A percentile compares a stretch with the other conserved stretches of the same genome.
Conservation (phyloP, 2,888 invertebrate species). For the Morpho deidamia region DNA sequence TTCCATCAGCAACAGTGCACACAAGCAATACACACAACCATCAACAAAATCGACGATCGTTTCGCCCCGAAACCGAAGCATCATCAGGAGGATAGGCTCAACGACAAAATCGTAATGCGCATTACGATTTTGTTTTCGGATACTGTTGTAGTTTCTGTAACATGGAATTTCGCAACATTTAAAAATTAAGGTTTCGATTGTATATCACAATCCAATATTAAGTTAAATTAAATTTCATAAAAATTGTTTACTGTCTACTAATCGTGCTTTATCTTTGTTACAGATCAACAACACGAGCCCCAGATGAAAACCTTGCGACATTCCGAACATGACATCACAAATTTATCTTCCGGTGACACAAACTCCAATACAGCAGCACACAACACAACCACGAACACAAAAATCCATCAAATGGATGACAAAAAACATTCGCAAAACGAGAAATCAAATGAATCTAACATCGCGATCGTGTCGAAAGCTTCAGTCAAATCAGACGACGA, state of each 20-base stretch:
- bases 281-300: constrained; percentile 51
- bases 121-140: too few relatives aligned
- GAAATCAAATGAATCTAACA: constrained; percentile 24
- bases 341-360: constrained; percentile 48
- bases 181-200: too few relatives aligned
- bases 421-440: constrained; percentile 27
- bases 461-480: constrained; percentile 40
- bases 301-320: constrained; percentile 40
- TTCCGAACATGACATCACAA: constrained; percentile 38
- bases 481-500: constrained; percentile 55
- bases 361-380: constrained; percentile 33
- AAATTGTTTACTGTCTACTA: not conserved
- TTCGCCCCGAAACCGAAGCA: too few relatives aligned
- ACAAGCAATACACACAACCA: too few relatives aligned
- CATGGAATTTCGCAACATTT: too few relatives aligned
- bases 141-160: too few relatives aligned
- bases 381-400: constrained; percentile 14
- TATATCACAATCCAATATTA: too few relatives aligned
- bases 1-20: too few relatives aligned
- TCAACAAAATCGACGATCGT: too few relatives aligned
- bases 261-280: constrained; percentile 40
- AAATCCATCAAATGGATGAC: constrained; percentile 25
- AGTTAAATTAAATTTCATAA: too few relatives aligned
- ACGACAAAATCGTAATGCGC: too few relatives aligned
- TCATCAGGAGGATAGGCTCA: too few relatives aligned